These are phyloP conservation scores for Lophura swinhoii DNA, from an alignment of 2,797 vertebrate species.

Conservation along the genomic window DNA sequence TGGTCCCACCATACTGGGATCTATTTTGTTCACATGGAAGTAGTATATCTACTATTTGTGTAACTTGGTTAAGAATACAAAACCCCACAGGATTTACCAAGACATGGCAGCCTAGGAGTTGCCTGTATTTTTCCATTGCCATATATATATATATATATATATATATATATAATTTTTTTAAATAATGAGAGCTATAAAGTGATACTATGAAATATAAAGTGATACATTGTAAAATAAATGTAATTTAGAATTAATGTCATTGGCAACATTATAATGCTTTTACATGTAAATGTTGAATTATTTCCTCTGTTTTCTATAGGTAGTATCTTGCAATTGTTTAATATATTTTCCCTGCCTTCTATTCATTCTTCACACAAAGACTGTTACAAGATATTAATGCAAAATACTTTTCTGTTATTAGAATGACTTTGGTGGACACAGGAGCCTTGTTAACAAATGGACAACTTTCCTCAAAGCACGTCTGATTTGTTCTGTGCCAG, in stretches of 20 bases:
- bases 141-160: background rate
- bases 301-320: background rate
- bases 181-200: background rate
- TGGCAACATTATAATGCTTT: background rate
- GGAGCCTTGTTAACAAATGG: constrained; percentile 99
- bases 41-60: background rate
- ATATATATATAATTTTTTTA: background rate
- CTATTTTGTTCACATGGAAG: background rate
- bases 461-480: constrained; percentile 98
- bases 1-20: background rate
- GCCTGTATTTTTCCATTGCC: background rate
- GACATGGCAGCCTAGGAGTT: background rate
- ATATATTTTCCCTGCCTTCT: background rate
- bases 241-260: background rate
- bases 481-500: constrained; percentile 94
- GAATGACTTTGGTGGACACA: constrained; percentile 97
- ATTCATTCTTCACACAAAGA: background rate
- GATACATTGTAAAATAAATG: background rate
- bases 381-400: background rate
- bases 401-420: constrained; percentile 68
- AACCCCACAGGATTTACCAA: background rate
- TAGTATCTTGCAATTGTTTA: background rate
- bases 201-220: background rate
- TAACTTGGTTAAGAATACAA: background rate
- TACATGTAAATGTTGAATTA: rapidly evolving